A percentile compares a stretch with the other conserved stretches of the same genome.
phyloP scores from a whole-genome alignment of 2,113 vertebrate genomes.

The Elephas maximus region DNA sequence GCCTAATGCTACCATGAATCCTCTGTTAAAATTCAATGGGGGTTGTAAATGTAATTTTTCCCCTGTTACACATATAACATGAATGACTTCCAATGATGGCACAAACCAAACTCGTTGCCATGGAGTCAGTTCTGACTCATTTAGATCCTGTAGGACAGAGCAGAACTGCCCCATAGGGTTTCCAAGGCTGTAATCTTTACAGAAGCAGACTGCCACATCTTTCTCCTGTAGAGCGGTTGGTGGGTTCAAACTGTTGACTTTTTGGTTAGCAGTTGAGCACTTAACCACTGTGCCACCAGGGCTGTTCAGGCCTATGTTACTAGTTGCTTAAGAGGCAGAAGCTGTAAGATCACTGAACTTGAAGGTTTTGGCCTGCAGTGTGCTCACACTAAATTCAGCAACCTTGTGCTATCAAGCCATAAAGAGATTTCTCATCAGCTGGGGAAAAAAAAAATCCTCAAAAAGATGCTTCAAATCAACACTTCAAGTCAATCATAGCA shows the following conservation, averaged over 20 bases:
- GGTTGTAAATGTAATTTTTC: conserved; percentile 23
- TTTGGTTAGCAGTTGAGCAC: neutral
- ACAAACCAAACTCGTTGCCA: neutral
- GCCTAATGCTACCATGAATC: neutral
- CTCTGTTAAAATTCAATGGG: conserved; percentile 51
- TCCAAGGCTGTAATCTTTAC: neutral
- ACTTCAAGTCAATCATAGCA: conserved; percentile 18
- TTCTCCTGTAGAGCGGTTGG: neutral
- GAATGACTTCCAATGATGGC: neutral
- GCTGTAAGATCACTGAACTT: conserved; percentile 30
- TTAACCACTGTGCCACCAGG: neutral
- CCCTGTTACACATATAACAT: neutral
- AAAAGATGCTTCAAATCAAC: conserved; percentile 39
- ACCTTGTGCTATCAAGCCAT: neutral
- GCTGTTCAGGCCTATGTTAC: neutral
- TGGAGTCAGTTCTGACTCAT: neutral
- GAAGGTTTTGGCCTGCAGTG: conserved; percentile 27
- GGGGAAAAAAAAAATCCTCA: conserved; percentile 21
- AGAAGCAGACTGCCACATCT: neutral
- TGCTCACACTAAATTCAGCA: conserved; percentile 68
- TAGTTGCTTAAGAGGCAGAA: conserved; percentile 37
- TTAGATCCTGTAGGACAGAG: neutral
- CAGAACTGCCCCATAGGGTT: neutral
- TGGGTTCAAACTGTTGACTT: neutral
- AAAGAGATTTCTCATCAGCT: conserved; percentile 45